Evolutionary conservation across 1,140 invertebrate genomes (phyloP).

Genomic region (Sarcophaga peregrina): DNA sequence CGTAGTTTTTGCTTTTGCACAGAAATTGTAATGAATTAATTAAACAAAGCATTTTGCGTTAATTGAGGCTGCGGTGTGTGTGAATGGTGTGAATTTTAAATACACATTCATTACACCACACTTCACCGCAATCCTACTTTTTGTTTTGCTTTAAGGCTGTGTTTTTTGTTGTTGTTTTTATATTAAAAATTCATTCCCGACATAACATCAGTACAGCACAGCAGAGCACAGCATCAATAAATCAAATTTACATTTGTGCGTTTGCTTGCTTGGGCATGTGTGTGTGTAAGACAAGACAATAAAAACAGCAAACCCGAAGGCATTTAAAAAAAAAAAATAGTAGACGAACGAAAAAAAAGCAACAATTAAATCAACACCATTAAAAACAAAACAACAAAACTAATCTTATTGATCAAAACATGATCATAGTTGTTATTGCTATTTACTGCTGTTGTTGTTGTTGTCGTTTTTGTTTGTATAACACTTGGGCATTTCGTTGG

Average conservation of each 20-base stretch:
- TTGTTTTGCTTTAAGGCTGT: too few species aligned
- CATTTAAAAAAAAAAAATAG: too few species aligned
- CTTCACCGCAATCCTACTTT: too few species aligned
- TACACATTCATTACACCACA: neutral
- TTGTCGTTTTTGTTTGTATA: too few species aligned
- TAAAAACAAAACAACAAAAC: neutral
- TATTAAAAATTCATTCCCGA: neutral
- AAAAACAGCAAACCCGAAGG: neutral
- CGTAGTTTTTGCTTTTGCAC: too few species aligned
- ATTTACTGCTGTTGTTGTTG: too few species aligned
- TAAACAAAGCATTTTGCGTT: neutral
- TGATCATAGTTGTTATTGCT: neutral
- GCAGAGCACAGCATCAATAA: constrained; percentile 2
- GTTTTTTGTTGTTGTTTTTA: too few species aligned
- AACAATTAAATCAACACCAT: constrained; percentile 22
- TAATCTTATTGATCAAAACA: neutral
- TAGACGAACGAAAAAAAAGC: neutral
- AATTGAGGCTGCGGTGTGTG: neutral
- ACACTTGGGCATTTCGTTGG: too few species aligned
- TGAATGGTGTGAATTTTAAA: neutral
- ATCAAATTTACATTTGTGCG: neutral
- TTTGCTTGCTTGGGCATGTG: neutral
- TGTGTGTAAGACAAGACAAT: neutral
- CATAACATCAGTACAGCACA: too few species aligned
- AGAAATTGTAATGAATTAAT: too few species aligned